These are phyloP conservation scores for Zosterops lateralis DNA, from an alignment of 2,113 vertebrate genomes.

Conservation along the genomic window DNA sequence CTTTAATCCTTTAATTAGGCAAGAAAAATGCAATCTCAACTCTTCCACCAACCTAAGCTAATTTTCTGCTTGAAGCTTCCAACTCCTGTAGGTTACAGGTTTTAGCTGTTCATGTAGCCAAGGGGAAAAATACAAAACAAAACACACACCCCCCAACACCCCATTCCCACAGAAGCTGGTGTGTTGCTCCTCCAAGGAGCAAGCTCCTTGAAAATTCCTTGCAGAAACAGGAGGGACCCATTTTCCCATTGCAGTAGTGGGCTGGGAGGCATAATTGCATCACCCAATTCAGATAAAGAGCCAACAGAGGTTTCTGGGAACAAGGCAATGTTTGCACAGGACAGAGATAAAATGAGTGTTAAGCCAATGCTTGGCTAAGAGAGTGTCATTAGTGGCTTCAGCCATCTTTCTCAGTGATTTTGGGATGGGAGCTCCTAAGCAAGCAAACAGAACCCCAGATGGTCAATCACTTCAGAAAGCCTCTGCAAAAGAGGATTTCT, in stretches of 20 bases:
- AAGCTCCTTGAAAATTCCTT: not conserved
- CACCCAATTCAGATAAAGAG: not conserved
- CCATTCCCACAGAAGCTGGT: not conserved
- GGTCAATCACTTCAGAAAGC: not conserved
- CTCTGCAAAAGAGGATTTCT: not conserved
- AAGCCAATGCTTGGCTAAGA: not conserved
- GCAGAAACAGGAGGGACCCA: not conserved
- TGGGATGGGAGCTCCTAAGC: not conserved
- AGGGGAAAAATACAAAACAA: not conserved
- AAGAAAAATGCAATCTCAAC: constrained; percentile 42
- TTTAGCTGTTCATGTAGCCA: constrained; percentile 4
- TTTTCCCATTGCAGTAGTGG: not conserved
- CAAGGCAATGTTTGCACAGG: not conserved
- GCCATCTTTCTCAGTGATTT: not conserved
- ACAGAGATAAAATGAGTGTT: not conserved
- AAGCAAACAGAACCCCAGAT: not conserved
- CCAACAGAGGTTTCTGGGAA: not conserved
- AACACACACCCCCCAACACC: not conserved
- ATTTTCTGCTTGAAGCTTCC: constrained; percentile 49
- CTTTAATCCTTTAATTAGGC: constrained; percentile 66
- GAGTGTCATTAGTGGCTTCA: not conserved
- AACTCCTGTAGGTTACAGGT: constrained; percentile 37
- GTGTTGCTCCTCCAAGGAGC: not conserved
- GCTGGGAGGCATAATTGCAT: not conserved
- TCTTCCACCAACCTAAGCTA: constrained; percentile 43